phyloP scores from a whole-genome alignment of 2,113 vertebrate species.

The Phycodurus eques region DNA sequence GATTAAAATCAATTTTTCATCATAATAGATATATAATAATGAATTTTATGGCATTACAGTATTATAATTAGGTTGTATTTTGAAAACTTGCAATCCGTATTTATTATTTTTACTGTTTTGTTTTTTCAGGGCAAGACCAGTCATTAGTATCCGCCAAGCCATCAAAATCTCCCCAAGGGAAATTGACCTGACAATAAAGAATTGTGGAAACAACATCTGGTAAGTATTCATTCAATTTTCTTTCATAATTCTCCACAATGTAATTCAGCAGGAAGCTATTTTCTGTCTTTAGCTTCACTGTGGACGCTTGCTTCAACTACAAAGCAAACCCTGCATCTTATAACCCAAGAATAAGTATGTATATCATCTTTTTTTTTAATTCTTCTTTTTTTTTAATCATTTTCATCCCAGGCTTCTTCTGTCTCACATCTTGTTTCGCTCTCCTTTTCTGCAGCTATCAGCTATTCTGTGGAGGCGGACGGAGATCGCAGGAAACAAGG shows the following conservation, averaged over 20 bases:
- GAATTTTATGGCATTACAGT: too few species aligned
- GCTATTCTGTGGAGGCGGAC: constrained; percentile 83
- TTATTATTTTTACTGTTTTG: background rate
- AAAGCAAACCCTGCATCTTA: constrained; percentile 80
- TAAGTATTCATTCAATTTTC: constrained; percentile 47
- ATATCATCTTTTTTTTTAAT: background rate
- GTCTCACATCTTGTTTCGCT: background rate
- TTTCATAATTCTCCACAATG: background rate
- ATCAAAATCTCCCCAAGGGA: constrained; percentile 79
- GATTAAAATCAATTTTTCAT: too few species aligned
- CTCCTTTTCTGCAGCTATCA: constrained; percentile 70
- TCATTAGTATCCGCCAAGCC: constrained; percentile 82
- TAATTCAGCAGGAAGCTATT: constrained; percentile 4
- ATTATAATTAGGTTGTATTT: too few species aligned
- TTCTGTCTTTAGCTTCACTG: constrained; percentile 77
- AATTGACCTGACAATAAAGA: constrained; percentile 73
- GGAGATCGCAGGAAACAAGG: constrained; percentile 78
- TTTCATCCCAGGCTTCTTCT: background rate
- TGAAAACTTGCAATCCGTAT: too few species aligned
- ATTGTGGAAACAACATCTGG: constrained; percentile 81
- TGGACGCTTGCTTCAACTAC: constrained; percentile 86
- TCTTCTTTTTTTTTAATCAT: too few species aligned
- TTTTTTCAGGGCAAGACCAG: constrained; percentile 81
- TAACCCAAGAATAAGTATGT: constrained; percentile 86
- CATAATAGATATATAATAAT: too few species aligned